These are phyloP conservation scores for Lepus americanus DNA, from an alignment of 2,113 vertebrate genomes.

Conservation along the genomic window DNA sequence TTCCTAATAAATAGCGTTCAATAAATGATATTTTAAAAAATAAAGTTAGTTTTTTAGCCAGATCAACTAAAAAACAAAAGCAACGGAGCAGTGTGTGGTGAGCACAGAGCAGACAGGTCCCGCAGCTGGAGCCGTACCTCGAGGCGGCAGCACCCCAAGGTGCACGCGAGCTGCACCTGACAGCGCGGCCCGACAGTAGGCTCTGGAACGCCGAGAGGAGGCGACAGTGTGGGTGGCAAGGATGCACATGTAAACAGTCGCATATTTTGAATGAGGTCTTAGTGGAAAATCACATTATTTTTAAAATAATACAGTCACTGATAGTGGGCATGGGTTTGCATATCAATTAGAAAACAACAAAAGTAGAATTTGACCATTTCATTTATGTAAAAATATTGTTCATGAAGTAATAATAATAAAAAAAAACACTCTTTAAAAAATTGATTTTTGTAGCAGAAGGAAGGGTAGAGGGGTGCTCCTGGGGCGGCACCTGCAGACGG, in stretches of 20 bases:
- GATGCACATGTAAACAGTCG: not conserved
- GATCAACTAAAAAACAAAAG: not conserved
- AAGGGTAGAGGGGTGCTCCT: too few relatives aligned
- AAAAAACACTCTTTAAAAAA: not conserved
- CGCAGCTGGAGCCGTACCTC: not conserved
- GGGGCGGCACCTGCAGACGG: too few relatives aligned
- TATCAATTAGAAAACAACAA: not conserved
- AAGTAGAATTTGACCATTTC: not conserved
- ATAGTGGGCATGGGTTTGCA: not conserved
- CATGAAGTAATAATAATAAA: not conserved
- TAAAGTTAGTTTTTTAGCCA: not conserved
- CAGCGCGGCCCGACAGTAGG: accelerated
- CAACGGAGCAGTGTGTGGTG: not conserved
- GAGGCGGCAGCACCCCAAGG: not conserved
- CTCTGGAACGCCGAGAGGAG: not conserved
- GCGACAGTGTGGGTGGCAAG: accelerated
- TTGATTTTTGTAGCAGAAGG: too few relatives aligned
- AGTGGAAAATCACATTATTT: not conserved
- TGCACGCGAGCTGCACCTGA: not conserved
- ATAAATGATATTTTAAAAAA: not conserved
- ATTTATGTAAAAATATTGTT: not conserved
- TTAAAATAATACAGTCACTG: not conserved
- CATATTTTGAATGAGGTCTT: not conserved
- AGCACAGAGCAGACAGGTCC: not conserved
- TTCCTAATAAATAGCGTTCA: too few relatives aligned